Percentiles rank a stretch among this genome's conserved stretches.
Conservation (phyloP, 2,888 invertebrate species). For the Parnassius smintheus region DNA sequence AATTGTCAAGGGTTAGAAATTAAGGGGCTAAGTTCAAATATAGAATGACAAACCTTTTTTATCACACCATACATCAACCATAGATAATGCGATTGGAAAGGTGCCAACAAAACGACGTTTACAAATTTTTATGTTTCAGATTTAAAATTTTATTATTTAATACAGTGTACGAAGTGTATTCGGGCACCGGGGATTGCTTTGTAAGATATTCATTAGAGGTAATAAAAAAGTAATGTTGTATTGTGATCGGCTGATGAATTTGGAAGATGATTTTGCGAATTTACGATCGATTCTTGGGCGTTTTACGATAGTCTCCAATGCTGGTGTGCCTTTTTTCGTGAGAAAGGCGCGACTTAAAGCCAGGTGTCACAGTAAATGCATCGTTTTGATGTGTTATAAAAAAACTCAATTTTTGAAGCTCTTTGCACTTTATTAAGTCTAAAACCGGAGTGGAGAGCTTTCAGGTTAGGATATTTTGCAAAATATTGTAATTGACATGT, state of each 20-base stretch:
- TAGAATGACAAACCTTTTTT: slow-evolving; percentile 58
- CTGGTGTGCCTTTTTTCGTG: slow-evolving; percentile 53
- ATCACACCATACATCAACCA: slow-evolving; percentile 56
- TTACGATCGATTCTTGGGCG: slow-evolving; percentile 65
- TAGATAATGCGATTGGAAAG: slow-evolving; percentile 45
- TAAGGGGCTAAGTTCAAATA: slow-evolving; percentile 65
- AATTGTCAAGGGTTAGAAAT: slow-evolving; percentile 47
- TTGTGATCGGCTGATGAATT: slow-evolving; percentile 73
- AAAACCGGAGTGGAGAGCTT: background rate
- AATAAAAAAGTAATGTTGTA: slow-evolving; percentile 74
- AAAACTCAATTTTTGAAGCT: background rate
- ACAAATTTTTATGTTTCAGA: slow-evolving; percentile 73
- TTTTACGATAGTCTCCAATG: slow-evolving; percentile 62
- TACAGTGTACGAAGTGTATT: slow-evolving; percentile 48
- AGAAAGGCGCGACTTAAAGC: slow-evolving; percentile 45
- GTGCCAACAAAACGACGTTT: slow-evolving; percentile 54
- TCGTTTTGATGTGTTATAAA: background rate
- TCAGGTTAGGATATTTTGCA: too few relatives aligned
- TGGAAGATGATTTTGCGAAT: slow-evolving; percentile 73
- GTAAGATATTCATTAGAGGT: slow-evolving; percentile 69
- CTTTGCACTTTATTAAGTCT: background rate
- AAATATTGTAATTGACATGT: too few relatives aligned
- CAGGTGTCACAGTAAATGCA: slow-evolving; percentile 6
- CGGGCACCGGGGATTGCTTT: slow-evolving; percentile 30
- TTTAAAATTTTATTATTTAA: slow-evolving; percentile 72